A percentile compares a stretch with the other conserved stretches of the same genome.
phyloP scores from a whole-genome alignment of 2,113 vertebrate genomes.

The Egretta garzetta region DNA sequence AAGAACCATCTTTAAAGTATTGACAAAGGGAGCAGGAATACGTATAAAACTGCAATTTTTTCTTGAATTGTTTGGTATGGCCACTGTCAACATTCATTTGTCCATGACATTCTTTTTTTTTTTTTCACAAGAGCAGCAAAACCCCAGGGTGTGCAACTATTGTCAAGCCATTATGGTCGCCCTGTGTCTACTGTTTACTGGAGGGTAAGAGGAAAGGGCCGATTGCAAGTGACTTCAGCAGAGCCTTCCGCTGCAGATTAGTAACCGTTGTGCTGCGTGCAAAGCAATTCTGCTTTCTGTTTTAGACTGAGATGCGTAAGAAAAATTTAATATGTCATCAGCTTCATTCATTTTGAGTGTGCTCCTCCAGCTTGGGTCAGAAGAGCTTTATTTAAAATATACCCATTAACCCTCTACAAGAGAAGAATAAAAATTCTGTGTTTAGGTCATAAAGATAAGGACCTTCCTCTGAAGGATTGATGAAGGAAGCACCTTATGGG shows the following conservation, averaged over 20 bases:
- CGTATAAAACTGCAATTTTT: constrained; percentile 59
- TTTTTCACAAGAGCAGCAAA: neutral
- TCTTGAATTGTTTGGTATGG: constrained; percentile 51
- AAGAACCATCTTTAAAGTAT: constrained; percentile 91
- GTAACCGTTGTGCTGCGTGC: neutral
- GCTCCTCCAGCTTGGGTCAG: neutral
- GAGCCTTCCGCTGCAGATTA: constrained; percentile 12
- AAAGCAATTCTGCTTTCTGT: neutral
- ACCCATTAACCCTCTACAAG: neutral
- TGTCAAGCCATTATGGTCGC: constrained; percentile 56
- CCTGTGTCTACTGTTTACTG: constrained; percentile 52
- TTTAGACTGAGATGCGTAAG: neutral
- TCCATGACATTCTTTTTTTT: constrained; percentile 43
- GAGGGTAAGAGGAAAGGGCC: constrained; percentile 63
- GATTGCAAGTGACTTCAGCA: constrained; percentile 59
- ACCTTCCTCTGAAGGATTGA: constrained; percentile 3
- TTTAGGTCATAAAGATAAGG: constrained; percentile 30
- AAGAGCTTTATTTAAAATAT: neutral
- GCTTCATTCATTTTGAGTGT: neutral
- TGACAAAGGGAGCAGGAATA: constrained; percentile 79
- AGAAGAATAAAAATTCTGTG: neutral
- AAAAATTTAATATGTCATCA: constrained; percentile 42
- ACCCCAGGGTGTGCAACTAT: constrained; percentile 47
- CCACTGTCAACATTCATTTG: constrained; percentile 67
- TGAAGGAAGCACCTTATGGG: neutral